Conservation (phyloP, 1,140 invertebrate genomes). For the Sycophila sp. region DNA sequence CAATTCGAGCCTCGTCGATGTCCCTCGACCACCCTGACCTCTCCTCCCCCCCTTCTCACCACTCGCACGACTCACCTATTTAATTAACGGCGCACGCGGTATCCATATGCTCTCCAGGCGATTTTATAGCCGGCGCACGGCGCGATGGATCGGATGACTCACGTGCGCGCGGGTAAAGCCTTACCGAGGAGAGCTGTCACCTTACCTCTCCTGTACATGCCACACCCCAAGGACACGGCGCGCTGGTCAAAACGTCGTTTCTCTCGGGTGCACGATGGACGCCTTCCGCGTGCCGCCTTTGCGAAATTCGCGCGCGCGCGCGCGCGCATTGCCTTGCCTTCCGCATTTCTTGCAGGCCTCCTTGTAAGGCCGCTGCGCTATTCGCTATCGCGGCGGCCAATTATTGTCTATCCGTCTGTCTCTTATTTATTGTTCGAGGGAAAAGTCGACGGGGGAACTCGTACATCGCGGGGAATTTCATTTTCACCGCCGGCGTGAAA, state of each 20-base stretch:
- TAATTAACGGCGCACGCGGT: constrained; percentile 32
- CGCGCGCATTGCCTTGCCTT: not conserved
- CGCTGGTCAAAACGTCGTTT: no score
- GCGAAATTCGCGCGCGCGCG: not conserved
- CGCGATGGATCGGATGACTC: constrained; percentile 37
- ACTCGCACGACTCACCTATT: constrained; percentile 12
- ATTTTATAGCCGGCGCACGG: no score
- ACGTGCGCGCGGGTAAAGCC: constrained; percentile 39
- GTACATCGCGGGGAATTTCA: no score
- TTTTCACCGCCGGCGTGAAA: no score
- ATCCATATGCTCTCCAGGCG: constrained; percentile 40
- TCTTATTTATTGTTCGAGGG: not conserved
- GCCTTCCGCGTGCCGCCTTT: not conserved
- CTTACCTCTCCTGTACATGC: not conserved
- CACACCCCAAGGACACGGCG: no score
- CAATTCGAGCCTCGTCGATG: not conserved
- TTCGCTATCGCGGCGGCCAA: no score
- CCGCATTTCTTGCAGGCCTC: not conserved
- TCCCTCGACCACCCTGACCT: no score
- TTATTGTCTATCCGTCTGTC: not conserved
- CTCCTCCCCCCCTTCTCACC: no score
- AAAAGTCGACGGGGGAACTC: no score
- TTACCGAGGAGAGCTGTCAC: constrained; percentile 19
- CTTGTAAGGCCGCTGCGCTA: not conserved
- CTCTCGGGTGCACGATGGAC: not conserved